Evolutionary conservation across 2,113 vertebrate species (phyloP).

Genomic region (Nicator chloris): DNA sequence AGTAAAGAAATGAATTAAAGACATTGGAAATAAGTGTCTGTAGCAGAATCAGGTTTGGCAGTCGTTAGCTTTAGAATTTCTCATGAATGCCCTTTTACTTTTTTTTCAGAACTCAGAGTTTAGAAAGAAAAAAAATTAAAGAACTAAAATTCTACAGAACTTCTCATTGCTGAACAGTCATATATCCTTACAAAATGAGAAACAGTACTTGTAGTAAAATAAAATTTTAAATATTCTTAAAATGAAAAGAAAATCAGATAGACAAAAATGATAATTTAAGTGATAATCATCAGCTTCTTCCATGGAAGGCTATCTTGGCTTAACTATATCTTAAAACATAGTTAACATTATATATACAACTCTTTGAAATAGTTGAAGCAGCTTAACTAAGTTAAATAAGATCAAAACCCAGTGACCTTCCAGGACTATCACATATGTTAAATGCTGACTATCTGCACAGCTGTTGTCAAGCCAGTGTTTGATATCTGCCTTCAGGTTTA

Average conservation of each 20-base stretch:
- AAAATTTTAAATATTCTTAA: not conserved
- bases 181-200: not conserved
- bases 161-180: not conserved
- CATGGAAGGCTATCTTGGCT: not conserved
- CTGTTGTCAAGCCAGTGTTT: not conserved
- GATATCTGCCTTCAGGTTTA: not conserved
- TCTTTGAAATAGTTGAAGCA: not conserved
- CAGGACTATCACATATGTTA: not conserved
- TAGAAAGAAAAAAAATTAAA: not conserved
- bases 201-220: not conserved
- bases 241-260: not conserved
- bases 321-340: not conserved
- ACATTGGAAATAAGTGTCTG: not conserved
- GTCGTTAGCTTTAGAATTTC: not conserved
- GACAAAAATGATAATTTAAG: not conserved
- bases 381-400: not conserved
- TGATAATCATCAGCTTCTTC: not conserved
- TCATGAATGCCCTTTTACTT: not conserved
- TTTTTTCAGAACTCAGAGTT: not conserved
- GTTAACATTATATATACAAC: no score
- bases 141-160: not conserved
- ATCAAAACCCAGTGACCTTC: not conserved
- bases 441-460: not conserved
- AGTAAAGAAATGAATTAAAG: not conserved
- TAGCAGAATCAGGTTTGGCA: not conserved